Conservation (phyloP, 2,113 vertebrate species). For the Silurus meridionalis region DNA sequence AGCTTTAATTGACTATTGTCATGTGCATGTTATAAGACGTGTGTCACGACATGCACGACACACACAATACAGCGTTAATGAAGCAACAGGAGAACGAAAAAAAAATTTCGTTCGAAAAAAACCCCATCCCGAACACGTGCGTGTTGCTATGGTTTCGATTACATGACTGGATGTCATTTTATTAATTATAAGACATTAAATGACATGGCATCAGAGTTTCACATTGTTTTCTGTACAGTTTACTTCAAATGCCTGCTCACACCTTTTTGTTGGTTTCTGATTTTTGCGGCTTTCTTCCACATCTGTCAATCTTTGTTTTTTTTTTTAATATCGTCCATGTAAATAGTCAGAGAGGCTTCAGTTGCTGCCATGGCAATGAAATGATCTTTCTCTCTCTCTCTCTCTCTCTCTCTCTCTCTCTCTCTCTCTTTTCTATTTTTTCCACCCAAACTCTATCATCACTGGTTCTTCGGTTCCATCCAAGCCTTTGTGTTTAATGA, state of each 20-base stretch:
- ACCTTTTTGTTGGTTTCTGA: not conserved
- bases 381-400: not conserved
- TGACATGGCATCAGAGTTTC: not conserved
- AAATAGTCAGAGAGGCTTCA: not conserved
- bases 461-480: not conserved
- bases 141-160: not conserved
- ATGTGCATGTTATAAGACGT: not conserved
- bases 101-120: not conserved
- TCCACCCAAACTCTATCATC: not conserved
- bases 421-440: not conserved
- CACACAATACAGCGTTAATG: not conserved
- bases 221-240: not conserved
- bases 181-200: not conserved
- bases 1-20: not conserved
- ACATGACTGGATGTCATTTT: not conserved
- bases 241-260: not conserved
- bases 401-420: not conserved
- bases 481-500: not conserved
- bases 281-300: not conserved
- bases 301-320: not conserved
- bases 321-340: not conserved
- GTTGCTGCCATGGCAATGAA: slow-evolving; percentile 4
- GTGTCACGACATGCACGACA: not conserved
- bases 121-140: not conserved
- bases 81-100: not conserved